A percentile compares a stretch with the other conserved stretches of the same genome.
These are phyloP conservation scores for Cherax quadricarinatus DNA, from an alignment of 1,140 invertebrate genomes.

Conservation along the genomic window DNA sequence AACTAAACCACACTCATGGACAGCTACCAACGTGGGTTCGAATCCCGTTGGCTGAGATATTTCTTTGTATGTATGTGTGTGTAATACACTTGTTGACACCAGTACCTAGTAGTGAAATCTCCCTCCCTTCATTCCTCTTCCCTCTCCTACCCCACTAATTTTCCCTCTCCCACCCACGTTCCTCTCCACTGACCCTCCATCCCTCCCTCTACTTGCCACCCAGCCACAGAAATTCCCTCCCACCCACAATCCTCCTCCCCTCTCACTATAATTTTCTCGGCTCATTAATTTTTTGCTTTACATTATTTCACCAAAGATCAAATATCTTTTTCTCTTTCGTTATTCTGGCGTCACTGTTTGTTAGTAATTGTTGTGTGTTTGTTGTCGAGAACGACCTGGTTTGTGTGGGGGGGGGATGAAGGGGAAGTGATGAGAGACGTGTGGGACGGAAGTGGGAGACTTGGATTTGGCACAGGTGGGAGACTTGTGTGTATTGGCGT, in stretches of 20 bases:
- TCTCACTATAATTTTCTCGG: no score
- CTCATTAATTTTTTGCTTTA: no score
- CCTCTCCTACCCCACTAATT: not conserved
- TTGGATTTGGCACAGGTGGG: not conserved
- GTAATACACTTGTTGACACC: not conserved
- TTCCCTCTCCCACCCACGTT: no score
- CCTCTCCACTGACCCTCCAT: not conserved
- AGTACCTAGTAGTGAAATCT: no score
- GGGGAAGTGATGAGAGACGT: not conserved
- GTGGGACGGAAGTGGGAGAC: not conserved
- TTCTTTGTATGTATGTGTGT: not conserved
- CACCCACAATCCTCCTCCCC: no score
- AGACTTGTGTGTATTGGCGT: no score
- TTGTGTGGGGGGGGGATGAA: not conserved
- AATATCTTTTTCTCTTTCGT: no score
- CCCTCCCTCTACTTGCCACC: not conserved
- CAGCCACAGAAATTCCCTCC: not conserved
- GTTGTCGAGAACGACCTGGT: not conserved
- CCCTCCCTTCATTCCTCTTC: not conserved
- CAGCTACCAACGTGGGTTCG: no score
- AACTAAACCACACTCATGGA: no score
- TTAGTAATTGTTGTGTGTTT: not conserved
- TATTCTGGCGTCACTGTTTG: not conserved
- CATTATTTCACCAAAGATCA: no score
- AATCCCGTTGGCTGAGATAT: no score